Conservation (phyloP, 2,888 invertebrate genomes). For the Heteromyza rotundicornis region DNA sequence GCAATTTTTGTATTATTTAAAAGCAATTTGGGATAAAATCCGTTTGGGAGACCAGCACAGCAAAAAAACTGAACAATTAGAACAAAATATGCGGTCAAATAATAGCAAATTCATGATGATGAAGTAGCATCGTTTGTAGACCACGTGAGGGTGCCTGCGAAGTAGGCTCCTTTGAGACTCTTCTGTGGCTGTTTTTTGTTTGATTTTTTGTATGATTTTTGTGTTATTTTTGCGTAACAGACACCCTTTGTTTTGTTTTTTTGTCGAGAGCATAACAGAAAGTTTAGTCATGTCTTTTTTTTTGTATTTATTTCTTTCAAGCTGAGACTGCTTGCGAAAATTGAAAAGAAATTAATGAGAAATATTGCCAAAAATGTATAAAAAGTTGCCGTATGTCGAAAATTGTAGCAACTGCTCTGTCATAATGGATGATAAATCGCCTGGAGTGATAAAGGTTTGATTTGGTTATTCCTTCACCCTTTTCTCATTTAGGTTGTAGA, state of each 20-base stretch:
- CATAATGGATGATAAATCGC: slow-evolving; percentile 46
- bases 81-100: not conserved
- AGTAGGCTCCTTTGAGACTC: no score
- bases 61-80: not conserved
- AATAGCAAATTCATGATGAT: not conserved
- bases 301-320: no score
- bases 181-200: not conserved
- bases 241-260: not conserved
- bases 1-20: not conserved
- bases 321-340: not conserved
- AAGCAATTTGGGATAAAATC: slow-evolving; percentile 4
- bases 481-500: not conserved
- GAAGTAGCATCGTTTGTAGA: not conserved
- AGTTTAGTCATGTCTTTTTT: no score
- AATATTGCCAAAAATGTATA: not conserved
- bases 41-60: not conserved
- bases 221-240: not conserved
- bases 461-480: not conserved
- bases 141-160: no score
- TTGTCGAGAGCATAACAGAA: no score
- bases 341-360: not conserved
- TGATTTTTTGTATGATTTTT: not conserved
- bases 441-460: not conserved
- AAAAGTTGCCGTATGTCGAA: not conserved
- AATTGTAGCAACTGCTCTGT: slow-evolving; percentile 45